Evolutionary conservation across 2,888 invertebrate species (phyloP), one percentile per base, ranked within the genome.

Genomic region (Pyralis farinalis): DNA sequence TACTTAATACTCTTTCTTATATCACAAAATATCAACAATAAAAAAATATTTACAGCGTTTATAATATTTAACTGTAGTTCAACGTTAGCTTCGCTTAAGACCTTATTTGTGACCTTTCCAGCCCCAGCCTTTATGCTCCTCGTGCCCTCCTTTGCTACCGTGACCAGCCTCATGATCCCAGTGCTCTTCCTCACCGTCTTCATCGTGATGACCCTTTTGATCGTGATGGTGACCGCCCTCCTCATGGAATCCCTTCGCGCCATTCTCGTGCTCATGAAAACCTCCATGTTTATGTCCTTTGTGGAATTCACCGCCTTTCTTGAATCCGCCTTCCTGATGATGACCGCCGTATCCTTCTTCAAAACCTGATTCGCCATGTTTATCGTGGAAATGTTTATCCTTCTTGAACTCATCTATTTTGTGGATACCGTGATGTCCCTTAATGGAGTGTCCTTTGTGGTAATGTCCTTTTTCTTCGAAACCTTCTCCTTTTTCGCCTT

Each of bases 351-450:
- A 94, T 49, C 94, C 94, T 68, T 94, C 94, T 74, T 95, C 94
- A 55, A 94, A 94, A 1, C 94, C 95, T 41, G 93, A 93, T 53
- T 94, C 94, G 53, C 96, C 95, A 61, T 95, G 93, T 69, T 96
- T 95, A 58, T 96, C 96, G 71, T 93, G 95, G 92, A 95, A 96
- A 71, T 96, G 94, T 60, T 96, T 95, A 62, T 96, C 94, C 72
- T 96, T 96, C 70, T 95, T 95, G 80, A 92, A 95, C 75, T 96
- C 96, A 74, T 96, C 95, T 71, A 94, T 71, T 71, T 96, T 96
- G 83, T 96, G 95, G 2, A 96, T 90, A 55, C 95, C 94, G 66
- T 96, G 96, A 57, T 95, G 94, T 39, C 96, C 96, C 68, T 96
- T 95, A 44, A 94, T 96, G 60, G 93, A 92, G 78, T 96, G 95